These are phyloP conservation scores for Hycleus phaleratus DNA, from an alignment of 1,140 invertebrate genomes.

Conservation along the genomic window DNA sequence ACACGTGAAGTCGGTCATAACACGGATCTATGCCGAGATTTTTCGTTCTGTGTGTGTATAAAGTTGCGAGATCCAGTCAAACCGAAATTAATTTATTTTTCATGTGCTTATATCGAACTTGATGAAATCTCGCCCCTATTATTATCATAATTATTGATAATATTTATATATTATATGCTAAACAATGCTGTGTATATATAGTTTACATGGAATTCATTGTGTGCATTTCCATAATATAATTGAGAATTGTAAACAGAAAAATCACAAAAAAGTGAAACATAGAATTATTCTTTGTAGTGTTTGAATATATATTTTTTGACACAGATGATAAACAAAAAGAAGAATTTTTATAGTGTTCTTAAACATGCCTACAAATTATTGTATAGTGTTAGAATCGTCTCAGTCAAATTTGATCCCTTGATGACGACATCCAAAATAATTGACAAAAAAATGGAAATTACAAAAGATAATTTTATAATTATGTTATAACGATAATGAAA, in stretches of 20 bases:
- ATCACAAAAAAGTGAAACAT: not conserved
- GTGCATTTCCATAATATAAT: not conserved
- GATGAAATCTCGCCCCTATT: no score
- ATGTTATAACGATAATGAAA: conserved; percentile 31
- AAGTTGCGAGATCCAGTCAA: no score
- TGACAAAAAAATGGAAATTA: no score
- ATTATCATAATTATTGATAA: no score
- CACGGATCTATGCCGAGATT: no score
- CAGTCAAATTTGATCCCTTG: conserved; percentile 13
- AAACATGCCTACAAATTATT: conserved; percentile 30
- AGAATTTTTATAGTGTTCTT: conserved; percentile 32
- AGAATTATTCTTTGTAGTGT: conserved; percentile 19
- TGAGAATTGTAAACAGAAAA: not conserved
- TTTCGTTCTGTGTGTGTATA: no score
- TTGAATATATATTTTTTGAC: conserved; percentile 37
- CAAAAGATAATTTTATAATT: conserved; percentile 29
- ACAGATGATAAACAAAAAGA: conserved; percentile 22
- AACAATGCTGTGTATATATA: conserved; percentile 9
- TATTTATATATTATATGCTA: no score
- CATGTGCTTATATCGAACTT: no score
- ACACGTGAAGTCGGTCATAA: no score
- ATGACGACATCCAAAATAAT: conserved; percentile 15
- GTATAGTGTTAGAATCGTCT: conserved; percentile 29
- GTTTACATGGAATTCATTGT: not conserved
- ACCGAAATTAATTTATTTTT: no score